Conservation (phyloP, 2,888 invertebrate genomes). For the Bombyx huttoni region DNA sequence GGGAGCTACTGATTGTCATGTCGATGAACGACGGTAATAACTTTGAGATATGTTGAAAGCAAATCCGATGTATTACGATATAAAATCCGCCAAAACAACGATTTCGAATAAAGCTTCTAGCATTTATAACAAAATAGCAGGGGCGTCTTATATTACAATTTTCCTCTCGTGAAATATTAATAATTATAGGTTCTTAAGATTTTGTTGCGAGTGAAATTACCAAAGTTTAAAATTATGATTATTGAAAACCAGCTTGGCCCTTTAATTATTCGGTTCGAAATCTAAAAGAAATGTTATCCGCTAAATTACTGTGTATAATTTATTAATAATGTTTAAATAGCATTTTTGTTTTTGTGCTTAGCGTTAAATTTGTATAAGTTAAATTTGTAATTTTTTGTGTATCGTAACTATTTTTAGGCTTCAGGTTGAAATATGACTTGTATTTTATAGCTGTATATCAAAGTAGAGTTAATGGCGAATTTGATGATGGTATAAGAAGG, state of each 20-base stretch:
- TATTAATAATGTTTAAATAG: neutral
- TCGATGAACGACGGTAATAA: neutral
- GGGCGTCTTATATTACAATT: too few species aligned
- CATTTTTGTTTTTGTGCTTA: neutral
- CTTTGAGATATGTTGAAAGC: neutral
- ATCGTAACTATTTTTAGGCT: too few species aligned
- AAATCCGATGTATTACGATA: too few species aligned
- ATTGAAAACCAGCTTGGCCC: neutral
- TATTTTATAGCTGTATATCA: too few species aligned
- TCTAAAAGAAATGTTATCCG: neutral
- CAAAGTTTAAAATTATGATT: neutral
- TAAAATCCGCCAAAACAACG: too few species aligned
- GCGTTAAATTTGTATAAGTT: neutral
- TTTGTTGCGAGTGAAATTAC: neutral
- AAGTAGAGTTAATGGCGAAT: too few species aligned
- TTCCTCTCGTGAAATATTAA: too few species aligned
- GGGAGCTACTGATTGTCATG: neutral
- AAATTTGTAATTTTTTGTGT: too few species aligned
- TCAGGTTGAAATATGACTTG: too few species aligned
- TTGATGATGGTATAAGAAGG: too few species aligned
- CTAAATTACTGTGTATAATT: neutral
- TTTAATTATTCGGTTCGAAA: neutral
- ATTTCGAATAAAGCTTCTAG: too few species aligned
- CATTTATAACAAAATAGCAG: too few species aligned
- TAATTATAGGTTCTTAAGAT: neutral